Base-by-base conservation (phyloP, 2,888 invertebrate genomes). In the Nymphalis c-album region DNA sequence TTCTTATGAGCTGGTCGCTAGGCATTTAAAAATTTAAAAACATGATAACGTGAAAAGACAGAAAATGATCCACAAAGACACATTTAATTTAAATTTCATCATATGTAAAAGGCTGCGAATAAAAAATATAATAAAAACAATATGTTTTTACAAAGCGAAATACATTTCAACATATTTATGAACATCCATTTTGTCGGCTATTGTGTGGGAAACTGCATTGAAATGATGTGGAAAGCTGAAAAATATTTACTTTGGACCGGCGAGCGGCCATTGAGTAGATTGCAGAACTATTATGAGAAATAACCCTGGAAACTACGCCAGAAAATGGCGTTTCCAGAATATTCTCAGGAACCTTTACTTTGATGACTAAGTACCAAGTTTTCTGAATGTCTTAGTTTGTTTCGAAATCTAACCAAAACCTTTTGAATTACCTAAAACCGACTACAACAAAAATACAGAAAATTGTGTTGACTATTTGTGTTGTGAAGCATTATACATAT, bases 201-300 rank as follows among this genome's bases (percentile, higher is more conserved):
- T 59, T 68, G 57, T 68, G 67, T 16, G 76, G 58, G 60, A 62
- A 67, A 63, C 64, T 68, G 63, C 65, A 67, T 68, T 65, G 72
- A 69, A 71, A 71, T 64, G 64, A 66, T 58, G 66, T 67, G 68
- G 71, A 73, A 71, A 68, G 64, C 69, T 64, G 68, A 63, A 71
- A 71, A 71, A 70, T 72, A 63, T 73, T 69, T 74, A 71, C 67
- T 71, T 74, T 72, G 62, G 60, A 55, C 60, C 67, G 45, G 60
- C 46, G 50, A 65, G 31, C 69, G 22, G 62, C 70, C 65, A 69
- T 73, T 70, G 67, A 50, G 53, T 67, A 71, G 67, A 73, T 71
- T 74, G 69, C 71, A 45, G 45, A 61, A 63, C 63, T 69, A 73
- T 71, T 64, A 68, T 46, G 68, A 69, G 63, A 64, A 67, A 70